A percentile compares a stretch with the other conserved stretches of the same genome.
phyloP scores from a whole-genome alignment of 2,113 vertebrate species.

The Paratilapia polleni region DNA sequence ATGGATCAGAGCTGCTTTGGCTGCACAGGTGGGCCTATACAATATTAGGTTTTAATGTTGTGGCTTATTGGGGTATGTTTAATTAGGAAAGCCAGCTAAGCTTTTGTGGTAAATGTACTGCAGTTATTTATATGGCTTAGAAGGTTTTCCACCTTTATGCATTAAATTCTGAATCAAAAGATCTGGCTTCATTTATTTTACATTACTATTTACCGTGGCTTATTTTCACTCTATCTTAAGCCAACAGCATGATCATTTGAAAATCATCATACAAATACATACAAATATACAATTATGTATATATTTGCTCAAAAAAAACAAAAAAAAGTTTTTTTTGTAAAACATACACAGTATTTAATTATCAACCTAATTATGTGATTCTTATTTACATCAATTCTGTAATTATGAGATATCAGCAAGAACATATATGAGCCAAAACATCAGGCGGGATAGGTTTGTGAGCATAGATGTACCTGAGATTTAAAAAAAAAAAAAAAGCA shows the following conservation, averaged over 20 bases:
- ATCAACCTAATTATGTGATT: neutral
- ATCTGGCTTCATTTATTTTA: neutral
- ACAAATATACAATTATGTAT: too few relatives aligned
- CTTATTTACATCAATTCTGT: neutral
- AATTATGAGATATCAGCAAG: neutral
- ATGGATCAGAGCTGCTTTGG: neutral
- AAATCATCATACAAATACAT: neutral
- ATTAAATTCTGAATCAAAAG: neutral
- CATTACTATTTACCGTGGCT: neutral
- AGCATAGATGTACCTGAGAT: neutral
- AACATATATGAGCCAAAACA: neutral
- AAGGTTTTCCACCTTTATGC: neutral
- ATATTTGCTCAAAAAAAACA: neutral
- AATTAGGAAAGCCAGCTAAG: neutral
- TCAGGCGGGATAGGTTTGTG: rapidly evolving
- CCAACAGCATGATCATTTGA: neutral
- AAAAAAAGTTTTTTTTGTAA: neutral
- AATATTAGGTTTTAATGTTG: neutral
- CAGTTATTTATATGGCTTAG: conserved; percentile 14
- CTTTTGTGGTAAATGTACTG: neutral
- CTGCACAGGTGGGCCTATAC: neutral
- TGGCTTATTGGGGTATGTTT: neutral
- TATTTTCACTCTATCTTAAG: neutral
- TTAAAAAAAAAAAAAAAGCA: neutral
- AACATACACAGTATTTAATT: neutral